Conservation (phyloP, 2,888 invertebrate species). For the Epinotia nisella region DNA sequence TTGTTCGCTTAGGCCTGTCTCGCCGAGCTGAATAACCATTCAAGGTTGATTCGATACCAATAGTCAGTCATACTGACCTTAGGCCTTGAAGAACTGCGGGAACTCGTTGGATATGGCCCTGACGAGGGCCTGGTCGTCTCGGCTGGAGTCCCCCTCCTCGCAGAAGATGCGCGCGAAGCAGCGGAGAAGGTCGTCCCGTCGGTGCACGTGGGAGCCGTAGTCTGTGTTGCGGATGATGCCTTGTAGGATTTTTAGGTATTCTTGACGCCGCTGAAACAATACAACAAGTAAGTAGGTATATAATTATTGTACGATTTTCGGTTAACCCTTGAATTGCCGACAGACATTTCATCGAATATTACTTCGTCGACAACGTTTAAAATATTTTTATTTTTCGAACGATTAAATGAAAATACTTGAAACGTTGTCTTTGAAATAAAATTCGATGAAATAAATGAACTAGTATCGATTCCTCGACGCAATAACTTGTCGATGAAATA, state of each 20-base stretch:
- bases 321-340: too few relatives aligned
- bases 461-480: too few relatives aligned
- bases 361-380: too few relatives aligned
- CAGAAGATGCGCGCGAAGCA: slow-evolving; percentile 95
- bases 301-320: too few relatives aligned
- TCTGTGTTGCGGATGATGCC: slow-evolving; percentile 92
- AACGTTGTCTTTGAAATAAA: too few relatives aligned
- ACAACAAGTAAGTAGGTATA: neutral
- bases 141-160: slow-evolving; percentile 90
- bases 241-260: slow-evolving; percentile 91
- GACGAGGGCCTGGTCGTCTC: slow-evolving; percentile 90
- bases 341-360: too few relatives aligned
- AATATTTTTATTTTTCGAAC: too few relatives aligned
- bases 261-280: slow-evolving; percentile 87
- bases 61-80: slow-evolving; percentile 53
- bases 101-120: slow-evolving; percentile 93
- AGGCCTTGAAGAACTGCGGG: slow-evolving; percentile 90
- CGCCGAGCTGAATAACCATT: slow-evolving; percentile 3
- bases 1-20: slow-evolving; percentile 12
- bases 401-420: too few relatives aligned
- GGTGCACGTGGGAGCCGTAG: slow-evolving; percentile 91
- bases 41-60: slow-evolving; percentile 26
- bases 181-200: slow-evolving; percentile 91
- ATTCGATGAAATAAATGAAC: too few relatives aligned
- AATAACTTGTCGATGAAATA: too few relatives aligned